Evolutionary conservation across 2,113 vertebrate genomes (phyloP).

Genomic region (Tupaia tana): DNA sequence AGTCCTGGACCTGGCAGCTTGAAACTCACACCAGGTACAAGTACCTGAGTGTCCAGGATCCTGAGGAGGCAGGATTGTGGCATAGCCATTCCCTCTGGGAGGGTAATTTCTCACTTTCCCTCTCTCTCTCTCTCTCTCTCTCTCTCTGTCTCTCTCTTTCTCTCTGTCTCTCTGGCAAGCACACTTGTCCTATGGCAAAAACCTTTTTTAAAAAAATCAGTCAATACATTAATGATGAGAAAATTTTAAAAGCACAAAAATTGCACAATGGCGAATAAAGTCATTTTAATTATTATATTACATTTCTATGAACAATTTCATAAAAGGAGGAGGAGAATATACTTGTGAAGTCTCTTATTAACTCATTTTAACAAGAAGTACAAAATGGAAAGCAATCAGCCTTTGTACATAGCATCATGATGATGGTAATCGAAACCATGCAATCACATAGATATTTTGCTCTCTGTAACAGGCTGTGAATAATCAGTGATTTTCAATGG

Average conservation of each 20-base stretch:
- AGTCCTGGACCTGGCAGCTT: too few relatives aligned
- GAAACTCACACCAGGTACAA: too few relatives aligned
- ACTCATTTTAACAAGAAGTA: constrained; percentile 71
- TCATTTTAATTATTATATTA: constrained; percentile 48
- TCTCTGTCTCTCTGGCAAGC: too few relatives aligned
- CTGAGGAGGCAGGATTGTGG: too few relatives aligned
- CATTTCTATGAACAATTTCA: constrained; percentile 45
- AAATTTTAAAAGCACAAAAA: constrained; percentile 52
- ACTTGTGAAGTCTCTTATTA: constrained; percentile 71
- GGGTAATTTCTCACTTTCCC: too few relatives aligned
- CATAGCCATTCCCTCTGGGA: too few relatives aligned
- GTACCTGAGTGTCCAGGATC: too few relatives aligned
- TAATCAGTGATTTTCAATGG: constrained; percentile 82
- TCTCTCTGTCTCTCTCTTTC: too few relatives aligned
- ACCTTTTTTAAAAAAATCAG: neutral
- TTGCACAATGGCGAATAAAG: constrained; percentile 48
- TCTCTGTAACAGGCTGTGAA: constrained; percentile 79
- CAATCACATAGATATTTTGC: constrained; percentile 80
- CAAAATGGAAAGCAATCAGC: constrained; percentile 79
- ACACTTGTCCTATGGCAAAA: too few relatives aligned
- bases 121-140: too few relatives aligned
- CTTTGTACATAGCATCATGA: constrained; percentile 72
- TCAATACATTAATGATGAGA: constrained; percentile 53
- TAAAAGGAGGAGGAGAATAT: constrained; percentile 29
- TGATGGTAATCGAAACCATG: constrained; percentile 64